Conservation (phyloP, 1,140 invertebrate genomes). For the Marisa cornuarietis region DNA sequence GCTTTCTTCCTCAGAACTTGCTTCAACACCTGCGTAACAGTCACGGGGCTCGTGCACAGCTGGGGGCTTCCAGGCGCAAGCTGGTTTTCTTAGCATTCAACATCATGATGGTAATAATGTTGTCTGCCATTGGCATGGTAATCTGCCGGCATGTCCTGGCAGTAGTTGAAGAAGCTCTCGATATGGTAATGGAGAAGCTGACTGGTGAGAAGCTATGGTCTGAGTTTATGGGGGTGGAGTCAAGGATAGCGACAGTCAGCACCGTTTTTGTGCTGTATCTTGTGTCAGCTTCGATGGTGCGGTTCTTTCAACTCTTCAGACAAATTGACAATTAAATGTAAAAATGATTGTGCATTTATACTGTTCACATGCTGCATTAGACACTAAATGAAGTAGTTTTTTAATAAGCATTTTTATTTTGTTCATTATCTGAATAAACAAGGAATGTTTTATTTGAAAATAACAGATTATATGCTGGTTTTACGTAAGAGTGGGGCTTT, state of each 20-base stretch:
- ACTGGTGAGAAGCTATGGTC: constrained; percentile 18
- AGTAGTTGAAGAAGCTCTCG: neutral
- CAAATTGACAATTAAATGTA: neutral
- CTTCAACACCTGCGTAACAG: neutral
- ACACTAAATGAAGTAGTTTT: too few relatives aligned
- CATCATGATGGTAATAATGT: constrained; percentile 1
- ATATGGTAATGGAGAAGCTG: constrained; percentile 2
- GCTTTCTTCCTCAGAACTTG: neutral
- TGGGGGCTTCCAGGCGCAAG: neutral
- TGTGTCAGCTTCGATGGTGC: neutral
- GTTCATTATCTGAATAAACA: too few relatives aligned
- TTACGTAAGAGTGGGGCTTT: too few relatives aligned
- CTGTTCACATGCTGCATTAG: too few relatives aligned
- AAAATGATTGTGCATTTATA: too few relatives aligned
- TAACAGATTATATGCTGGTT: too few relatives aligned
- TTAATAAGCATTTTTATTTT: too few relatives aligned
- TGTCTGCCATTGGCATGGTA: neutral
- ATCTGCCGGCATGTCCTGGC: constrained; percentile 4
- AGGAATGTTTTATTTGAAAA: too few relatives aligned
- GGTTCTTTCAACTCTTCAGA: neutral
- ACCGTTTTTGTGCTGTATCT: constrained; percentile 19
- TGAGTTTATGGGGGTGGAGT: constrained; percentile 13
- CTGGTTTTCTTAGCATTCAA: neutral
- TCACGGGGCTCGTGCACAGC: neutral
- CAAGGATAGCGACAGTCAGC: constrained; percentile 8